Evolutionary conservation across 2,797 vertebrate genomes (phyloP).

Genomic region (Spheniscus humboldti): DNA sequence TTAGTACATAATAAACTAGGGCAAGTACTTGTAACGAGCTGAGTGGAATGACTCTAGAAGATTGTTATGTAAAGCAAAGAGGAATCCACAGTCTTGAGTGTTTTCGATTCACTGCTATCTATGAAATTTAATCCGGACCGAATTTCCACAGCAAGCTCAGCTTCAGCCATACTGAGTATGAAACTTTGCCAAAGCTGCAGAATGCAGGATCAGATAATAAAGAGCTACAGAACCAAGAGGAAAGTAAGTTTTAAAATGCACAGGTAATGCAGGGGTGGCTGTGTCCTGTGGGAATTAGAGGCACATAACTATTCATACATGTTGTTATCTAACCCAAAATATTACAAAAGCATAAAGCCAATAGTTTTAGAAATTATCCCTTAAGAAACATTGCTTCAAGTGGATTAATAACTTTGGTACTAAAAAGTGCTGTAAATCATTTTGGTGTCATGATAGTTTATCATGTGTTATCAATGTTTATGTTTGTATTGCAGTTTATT

Average conservation of each 20-base stretch:
- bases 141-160: not conserved
- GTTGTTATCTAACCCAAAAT: not conserved
- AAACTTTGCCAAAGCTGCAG: not conserved
- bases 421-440: not conserved
- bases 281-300: not conserved
- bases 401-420: not conserved
- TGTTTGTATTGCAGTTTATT: not conserved
- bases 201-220: not conserved
- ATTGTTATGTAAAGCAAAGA: not conserved
- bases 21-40: not conserved
- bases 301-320: not conserved
- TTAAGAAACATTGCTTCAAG: not conserved
- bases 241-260: not conserved
- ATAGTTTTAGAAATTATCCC: not conserved
- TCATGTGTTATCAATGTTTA: not conserved
- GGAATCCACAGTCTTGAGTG: not conserved
- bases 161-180: not conserved
- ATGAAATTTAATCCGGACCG: not conserved
- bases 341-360: not conserved
- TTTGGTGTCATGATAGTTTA: not conserved
- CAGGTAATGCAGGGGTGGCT: not conserved
- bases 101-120: not conserved
- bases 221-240: not conserved
- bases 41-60: not conserved
- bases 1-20: not conserved